Evolutionary conservation across 2,797 vertebrate species (phyloP), one percentile per base, ranked within the genome.

Genomic region (Myotis findleyi): DNA sequence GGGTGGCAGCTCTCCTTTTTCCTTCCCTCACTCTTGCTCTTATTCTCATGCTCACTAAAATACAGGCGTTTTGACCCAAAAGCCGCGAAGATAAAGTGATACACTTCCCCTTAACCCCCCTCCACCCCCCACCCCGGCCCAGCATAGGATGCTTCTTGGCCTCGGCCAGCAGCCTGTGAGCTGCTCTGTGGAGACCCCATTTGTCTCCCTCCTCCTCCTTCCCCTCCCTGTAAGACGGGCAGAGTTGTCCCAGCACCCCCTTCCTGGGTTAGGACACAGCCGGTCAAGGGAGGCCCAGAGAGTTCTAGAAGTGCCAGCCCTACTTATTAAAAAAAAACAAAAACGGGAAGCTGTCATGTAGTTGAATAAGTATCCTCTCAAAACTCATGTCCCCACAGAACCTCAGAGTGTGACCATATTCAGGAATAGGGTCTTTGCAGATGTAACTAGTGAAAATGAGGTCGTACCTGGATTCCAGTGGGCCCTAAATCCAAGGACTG

Each of bases 381-480:
- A 59, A 38, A 76, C 53, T 80, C 59, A n/a, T 8, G n/a, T 68
- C 51, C 47, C 59, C 53, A 7, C 12, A 55, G 75, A 69, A 82
- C 38, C 41, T 71, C 79, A 83, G 23, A 75, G 69, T 16, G 82
- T 30, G 79, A 80, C 18, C 9, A 85, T 69, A 38, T 75, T 91
- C 95, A 59, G 68, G 80, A 94, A 62, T 11, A 87, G 33, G 38
- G 14, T 84, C 51, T 91, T 82, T 25, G 38, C 12, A 66, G 76
- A 83, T 25, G 5, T 38, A 86, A 91, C 95, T 86, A 55, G 30
- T 91, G 81, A 85, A 83, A 62, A 87, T 76, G 75, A 80, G 21
- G 71, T 89, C 69, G 75, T 53, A 23, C 57, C 49, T 72, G 53
- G 71, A 76, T 55, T 53, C 64, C 30, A 33, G 44, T 41, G n/a